phyloP scores from a whole-genome alignment of 1,140 invertebrate genomes.

The Saccostrea glomerata region DNA sequence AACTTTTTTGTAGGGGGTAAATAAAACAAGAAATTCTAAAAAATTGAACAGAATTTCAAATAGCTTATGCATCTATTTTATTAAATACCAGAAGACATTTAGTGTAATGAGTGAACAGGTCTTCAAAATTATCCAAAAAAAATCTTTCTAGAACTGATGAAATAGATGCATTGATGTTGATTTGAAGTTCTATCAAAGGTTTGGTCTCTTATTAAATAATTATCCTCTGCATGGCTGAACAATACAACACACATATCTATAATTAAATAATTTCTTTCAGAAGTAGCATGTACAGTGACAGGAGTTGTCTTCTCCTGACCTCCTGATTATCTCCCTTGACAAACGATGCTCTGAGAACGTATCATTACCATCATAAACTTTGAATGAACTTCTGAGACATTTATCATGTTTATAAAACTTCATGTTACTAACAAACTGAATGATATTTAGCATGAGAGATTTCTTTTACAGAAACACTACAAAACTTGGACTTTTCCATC shows the following conservation, averaged over 20 bases:
- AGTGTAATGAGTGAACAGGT: no score
- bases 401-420: no score
- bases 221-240: not conserved
- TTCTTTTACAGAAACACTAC: not conserved
- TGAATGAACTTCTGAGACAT: no score
- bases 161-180: not conserved
- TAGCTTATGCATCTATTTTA: not conserved
- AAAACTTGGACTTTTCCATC: not conserved
- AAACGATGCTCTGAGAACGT: not conserved
- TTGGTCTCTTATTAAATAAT: not conserved
- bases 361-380: not conserved
- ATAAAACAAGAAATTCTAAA: not conserved
- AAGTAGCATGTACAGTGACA: not conserved
- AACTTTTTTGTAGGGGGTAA: conserved; percentile 6
- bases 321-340: not conserved
- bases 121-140: no score
- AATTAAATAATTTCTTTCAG: not conserved
- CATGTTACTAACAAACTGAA: not conserved
- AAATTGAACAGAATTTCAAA: not conserved
- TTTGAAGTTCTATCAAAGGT: not conserved
- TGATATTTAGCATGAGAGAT: not conserved
- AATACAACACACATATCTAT: no score
- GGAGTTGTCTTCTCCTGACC: not conserved
- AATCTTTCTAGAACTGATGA: not conserved
- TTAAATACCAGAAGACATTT: no score